A percentile compares a stretch with the other conserved stretches of the same genome.
phyloP scores from a whole-genome alignment of 2,797 vertebrate species.

The Hyperoplus immaculatus region DNA sequence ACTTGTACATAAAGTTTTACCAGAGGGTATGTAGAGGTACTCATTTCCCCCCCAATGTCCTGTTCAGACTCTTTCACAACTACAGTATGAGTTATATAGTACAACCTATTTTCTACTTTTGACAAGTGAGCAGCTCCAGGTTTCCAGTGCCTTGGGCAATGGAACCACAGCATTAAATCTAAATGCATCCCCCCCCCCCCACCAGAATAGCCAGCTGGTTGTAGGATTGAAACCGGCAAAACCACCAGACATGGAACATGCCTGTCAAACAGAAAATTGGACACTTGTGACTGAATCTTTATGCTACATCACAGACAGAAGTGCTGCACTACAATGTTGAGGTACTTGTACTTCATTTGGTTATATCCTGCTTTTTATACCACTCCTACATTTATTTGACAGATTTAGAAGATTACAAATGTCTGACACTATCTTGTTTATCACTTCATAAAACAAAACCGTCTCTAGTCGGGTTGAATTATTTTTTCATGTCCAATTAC shows the following conservation, averaged over 20 bases:
- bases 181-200: constrained; percentile 24
- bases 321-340: not conserved
- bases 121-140: constrained; percentile 21
- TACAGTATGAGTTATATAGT: constrained; percentile 3
- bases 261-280: not conserved
- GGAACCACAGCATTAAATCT: constrained; percentile 25
- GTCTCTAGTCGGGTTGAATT: too few species aligned
- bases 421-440: not conserved
- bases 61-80: not conserved
- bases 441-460: not conserved
- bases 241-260: not conserved
- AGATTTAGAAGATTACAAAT: not conserved
- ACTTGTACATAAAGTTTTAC: constrained; percentile 7
- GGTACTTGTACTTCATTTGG: not conserved
- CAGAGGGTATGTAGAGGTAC: constrained; percentile 2
- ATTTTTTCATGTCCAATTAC: too few species aligned
- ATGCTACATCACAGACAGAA: not conserved
- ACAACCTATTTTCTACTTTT: constrained; percentile 7
- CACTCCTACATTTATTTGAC: not conserved
- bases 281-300: constrained; percentile 6
- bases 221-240: constrained; percentile 2
- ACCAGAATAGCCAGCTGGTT: constrained; percentile 35
- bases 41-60: not conserved
- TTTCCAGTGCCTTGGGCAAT: constrained; percentile 28
- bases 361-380: not conserved